phyloP scores from a whole-genome alignment of 2,797 vertebrate genomes.

The Trachops cirrhosus region DNA sequence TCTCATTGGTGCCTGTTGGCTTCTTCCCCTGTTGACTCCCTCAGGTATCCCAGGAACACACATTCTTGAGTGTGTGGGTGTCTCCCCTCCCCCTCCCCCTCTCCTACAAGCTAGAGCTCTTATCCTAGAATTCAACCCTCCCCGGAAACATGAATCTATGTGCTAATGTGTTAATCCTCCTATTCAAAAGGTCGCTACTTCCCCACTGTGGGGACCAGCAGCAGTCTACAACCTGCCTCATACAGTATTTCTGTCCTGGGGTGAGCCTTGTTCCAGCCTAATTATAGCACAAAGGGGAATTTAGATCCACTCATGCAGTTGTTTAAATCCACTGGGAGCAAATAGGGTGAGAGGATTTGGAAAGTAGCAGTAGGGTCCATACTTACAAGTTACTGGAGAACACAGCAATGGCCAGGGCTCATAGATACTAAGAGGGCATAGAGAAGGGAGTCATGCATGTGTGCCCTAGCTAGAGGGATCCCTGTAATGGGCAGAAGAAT shows the following conservation, averaged over 20 bases:
- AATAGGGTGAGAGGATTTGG: slow-evolving; percentile 52
- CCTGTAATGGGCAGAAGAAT: neutral
- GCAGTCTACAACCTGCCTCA: slow-evolving; percentile 56
- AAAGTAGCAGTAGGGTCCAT: slow-evolving; percentile 13
- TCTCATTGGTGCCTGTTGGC: neutral
- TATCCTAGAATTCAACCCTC: slow-evolving; percentile 66
- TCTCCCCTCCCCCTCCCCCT: neutral
- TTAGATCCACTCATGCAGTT: slow-evolving; percentile 69
- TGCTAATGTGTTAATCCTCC: slow-evolving; percentile 78
- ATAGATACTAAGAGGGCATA: neutral
- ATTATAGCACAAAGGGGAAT: slow-evolving; percentile 76
- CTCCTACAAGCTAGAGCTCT: slow-evolving; percentile 39
- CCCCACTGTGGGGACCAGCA: slow-evolving; percentile 73
- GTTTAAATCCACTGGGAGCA: slow-evolving; percentile 70
- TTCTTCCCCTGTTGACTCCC: neutral
- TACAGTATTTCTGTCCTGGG: slow-evolving; percentile 74
- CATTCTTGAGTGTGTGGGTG: neutral
- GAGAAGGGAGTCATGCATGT: neutral
- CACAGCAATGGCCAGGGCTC: neutral
- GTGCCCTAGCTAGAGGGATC: neutral
- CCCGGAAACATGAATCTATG: slow-evolving; percentile 71
- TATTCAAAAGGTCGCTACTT: slow-evolving; percentile 73
- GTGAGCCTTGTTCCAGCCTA: slow-evolving; percentile 74
- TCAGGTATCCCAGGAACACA: neutral
- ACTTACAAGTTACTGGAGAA: slow-evolving; percentile 51